phyloP scores from a whole-genome alignment of 2,888 invertebrate species.

The Hirtodrosophila trivittata region DNA sequence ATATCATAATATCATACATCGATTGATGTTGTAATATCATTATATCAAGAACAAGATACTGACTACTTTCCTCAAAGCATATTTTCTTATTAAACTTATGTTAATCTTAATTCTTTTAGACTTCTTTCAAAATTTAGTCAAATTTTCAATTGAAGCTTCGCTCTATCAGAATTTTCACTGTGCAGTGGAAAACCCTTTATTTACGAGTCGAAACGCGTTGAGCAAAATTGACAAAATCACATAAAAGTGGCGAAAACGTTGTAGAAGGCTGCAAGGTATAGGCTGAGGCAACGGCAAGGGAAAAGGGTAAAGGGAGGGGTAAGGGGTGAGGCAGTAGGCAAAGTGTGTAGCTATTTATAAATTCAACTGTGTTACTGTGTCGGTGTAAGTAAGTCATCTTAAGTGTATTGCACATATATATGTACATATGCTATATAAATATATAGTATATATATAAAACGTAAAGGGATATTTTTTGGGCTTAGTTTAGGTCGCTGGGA shows the following conservation, averaged over 20 bases:
- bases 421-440: not conserved
- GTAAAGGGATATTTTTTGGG: not conserved
- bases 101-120: no score
- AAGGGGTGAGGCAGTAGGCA: not conserved
- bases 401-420: not conserved
- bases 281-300: not conserved
- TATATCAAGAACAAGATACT: no score
- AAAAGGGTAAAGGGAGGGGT: not conserved
- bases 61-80: no score
- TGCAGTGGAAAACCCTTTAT: conserved; percentile 33
- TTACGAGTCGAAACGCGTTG: conserved; percentile 56
- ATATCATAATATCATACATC: no score
- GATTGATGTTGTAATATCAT: no score
- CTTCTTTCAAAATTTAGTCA: no score
- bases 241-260: conserved; percentile 56
- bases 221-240: conserved; percentile 64
- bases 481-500: not conserved
- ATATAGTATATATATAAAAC: not conserved
- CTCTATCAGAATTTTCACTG: not conserved
- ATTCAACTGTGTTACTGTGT: conserved; percentile 9
- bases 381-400: not conserved
- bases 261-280: not conserved
- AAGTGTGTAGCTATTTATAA: conserved; percentile 13
- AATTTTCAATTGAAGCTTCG: not conserved
- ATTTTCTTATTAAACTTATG: no score